Percentiles rank a stretch among this genome's conserved stretches.
Evolutionary conservation across 2,113 vertebrate genomes (phyloP).

Genomic region (Mugil cephalus): DNA sequence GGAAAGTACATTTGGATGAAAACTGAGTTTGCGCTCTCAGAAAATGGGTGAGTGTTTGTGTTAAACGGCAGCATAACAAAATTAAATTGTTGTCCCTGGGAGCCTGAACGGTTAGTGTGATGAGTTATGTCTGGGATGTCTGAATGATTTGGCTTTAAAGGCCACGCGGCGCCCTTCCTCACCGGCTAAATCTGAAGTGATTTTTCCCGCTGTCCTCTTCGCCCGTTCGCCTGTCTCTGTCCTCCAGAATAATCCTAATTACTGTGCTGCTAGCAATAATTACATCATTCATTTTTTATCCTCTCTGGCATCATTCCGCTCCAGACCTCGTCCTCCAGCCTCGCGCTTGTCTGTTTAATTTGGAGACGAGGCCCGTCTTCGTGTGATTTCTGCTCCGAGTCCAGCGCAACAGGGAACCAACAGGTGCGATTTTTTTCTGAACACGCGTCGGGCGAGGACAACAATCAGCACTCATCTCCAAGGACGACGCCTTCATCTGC

Average conservation of each 20-base stretch:
- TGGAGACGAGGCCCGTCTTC: background rate
- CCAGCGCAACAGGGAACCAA: background rate
- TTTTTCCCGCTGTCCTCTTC: background rate
- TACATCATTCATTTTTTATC: conserved; percentile 49
- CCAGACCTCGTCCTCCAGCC: background rate
- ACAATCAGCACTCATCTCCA: background rate
- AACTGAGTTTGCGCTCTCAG: too few relatives aligned
- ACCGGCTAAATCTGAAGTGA: background rate
- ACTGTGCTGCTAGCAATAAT: conserved; percentile 21
- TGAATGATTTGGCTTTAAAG: background rate
- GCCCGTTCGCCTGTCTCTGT: conserved; percentile 7
- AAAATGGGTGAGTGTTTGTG: too few relatives aligned
- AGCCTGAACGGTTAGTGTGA: background rate
- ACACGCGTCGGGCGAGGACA: background rate
- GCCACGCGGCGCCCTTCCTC: background rate
- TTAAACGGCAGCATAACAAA: too few relatives aligned
- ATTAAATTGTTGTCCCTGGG: too few relatives aligned
- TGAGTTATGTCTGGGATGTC: background rate
- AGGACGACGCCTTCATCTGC: background rate
- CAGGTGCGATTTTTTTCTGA: conserved; percentile 10
- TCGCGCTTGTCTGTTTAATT: background rate
- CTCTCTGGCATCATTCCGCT: conserved; percentile 27
- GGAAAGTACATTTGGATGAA: background rate
- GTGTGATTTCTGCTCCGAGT: background rate
- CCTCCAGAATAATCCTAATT: conserved; percentile 29